phyloP scores from a whole-genome alignment of 2,888 invertebrate genomes.

The Stramonita haemastoma region DNA sequence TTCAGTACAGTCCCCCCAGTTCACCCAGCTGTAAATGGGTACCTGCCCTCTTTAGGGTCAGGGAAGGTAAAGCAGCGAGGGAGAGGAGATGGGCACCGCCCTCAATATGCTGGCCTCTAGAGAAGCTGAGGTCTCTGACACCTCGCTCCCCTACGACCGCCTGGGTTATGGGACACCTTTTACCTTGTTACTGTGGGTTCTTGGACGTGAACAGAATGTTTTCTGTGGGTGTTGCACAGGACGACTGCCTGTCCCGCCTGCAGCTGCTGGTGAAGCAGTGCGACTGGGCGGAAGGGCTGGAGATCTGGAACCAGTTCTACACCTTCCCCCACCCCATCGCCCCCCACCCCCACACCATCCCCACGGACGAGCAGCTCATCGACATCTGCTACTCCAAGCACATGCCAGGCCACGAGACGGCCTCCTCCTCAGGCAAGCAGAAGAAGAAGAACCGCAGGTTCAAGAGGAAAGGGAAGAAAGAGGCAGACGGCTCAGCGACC shows the following conservation, averaged over 20 bases:
- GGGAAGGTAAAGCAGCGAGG: too few species aligned
- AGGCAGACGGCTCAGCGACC: background rate
- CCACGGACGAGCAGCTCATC: slow-evolving; percentile 44
- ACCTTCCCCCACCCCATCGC: slow-evolving; percentile 66
- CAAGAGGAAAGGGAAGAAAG: background rate
- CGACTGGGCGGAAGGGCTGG: slow-evolving; percentile 76
- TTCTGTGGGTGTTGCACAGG: slow-evolving; percentile 16
- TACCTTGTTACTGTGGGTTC: too few species aligned
- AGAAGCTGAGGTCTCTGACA: too few species aligned
- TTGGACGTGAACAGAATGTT: too few species aligned
- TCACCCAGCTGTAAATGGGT: too few species aligned
- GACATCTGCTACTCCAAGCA: slow-evolving; percentile 42
- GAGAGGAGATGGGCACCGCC: too few species aligned
- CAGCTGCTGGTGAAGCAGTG: slow-evolving; percentile 66
- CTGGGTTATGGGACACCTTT: too few species aligned
- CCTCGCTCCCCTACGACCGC: too few species aligned
- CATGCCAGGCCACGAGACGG: slow-evolving; percentile 20
- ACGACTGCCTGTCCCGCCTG: slow-evolving; percentile 69
- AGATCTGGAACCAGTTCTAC: slow-evolving; percentile 73
- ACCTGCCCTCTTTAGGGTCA: too few species aligned
- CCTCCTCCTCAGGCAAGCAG: background rate
- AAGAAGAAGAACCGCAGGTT: background rate
- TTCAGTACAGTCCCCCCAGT: too few species aligned
- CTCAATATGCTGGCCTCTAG: too few species aligned
- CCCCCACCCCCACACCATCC: slow-evolving; percentile 56